Conservation (phyloP, 2,888 invertebrate species). For the Cheilosia scutellata region DNA sequence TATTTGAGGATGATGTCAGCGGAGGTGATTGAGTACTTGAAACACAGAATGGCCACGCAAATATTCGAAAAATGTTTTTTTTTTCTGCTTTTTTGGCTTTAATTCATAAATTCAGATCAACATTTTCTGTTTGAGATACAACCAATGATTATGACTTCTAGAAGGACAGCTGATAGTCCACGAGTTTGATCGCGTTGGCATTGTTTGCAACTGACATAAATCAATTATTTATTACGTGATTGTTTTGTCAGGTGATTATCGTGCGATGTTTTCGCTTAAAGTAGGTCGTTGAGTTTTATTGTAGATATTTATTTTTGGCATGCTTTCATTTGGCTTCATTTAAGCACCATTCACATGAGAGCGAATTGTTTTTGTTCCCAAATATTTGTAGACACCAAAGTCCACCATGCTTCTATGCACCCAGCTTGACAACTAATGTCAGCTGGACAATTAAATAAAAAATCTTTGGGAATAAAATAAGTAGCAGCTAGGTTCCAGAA, state of each 20-base stretch:
- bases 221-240: constrained; percentile 1
- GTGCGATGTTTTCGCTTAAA: too few species aligned
- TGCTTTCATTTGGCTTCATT: too few species aligned
- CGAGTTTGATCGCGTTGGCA: constrained; percentile 23
- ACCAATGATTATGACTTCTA: constrained; percentile 7
- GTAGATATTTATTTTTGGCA: too few species aligned
- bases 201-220: constrained; percentile 25
- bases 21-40: constrained; percentile 31
- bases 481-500: too few species aligned
- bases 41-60: constrained; percentile 12
- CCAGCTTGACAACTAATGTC: too few species aligned
- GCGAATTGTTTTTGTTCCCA: too few species aligned
- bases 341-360: too few species aligned
- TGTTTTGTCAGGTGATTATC: constrained; percentile 27
- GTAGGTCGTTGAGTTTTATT: too few species aligned
- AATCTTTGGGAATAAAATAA: too few species aligned
- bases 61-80: constrained; percentile 5
- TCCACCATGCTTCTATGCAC: too few species aligned
- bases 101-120: constrained; percentile 10
- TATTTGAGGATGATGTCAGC: constrained; percentile 49
- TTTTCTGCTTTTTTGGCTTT: neutral
- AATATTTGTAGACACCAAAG: neutral
- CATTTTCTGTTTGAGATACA: neutral
- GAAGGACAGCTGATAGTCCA: constrained; percentile 25
- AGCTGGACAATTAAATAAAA: too few species aligned